Percentiles rank a stretch among this genome's conserved stretches.
Evolutionary conservation across 2,797 vertebrate genomes (phyloP).

Genomic region (Molossus molossus): DNA sequence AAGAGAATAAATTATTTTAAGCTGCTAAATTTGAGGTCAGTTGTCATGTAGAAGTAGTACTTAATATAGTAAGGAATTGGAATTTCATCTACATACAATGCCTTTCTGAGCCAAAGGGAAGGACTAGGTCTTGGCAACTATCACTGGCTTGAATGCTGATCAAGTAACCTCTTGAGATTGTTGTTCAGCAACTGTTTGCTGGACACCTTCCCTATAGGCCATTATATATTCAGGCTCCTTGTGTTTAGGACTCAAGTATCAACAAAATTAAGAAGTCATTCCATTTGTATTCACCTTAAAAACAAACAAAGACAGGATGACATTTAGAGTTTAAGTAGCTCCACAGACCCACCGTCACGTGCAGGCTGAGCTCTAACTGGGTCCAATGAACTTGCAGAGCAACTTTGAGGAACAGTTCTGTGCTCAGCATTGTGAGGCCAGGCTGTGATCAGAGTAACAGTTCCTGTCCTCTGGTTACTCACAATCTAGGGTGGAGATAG

Average conservation of each 20-base stretch:
- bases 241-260: neutral
- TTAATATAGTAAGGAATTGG: neutral
- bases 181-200: neutral
- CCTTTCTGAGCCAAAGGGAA: neutral
- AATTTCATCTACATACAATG: constrained; percentile 42
- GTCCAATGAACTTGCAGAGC: neutral
- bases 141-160: neutral
- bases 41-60: neutral
- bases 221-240: neutral
- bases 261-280: constrained; percentile 9
- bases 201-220: neutral
- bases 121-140: neutral
- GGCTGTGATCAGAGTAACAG: neutral
- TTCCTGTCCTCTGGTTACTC: neutral
- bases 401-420: neutral
- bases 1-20: neutral
- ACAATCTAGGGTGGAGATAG: neutral
- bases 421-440: neutral
- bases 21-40: neutral
- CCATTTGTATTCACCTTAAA: constrained; percentile 6
- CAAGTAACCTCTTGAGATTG: neutral
- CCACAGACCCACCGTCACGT: no score
- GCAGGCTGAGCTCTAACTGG: neutral
- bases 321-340: neutral
- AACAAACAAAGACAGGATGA: constrained; percentile 20